phyloP scores from a whole-genome alignment of 2,113 vertebrate species.

The Probosciger aterrimus region DNA sequence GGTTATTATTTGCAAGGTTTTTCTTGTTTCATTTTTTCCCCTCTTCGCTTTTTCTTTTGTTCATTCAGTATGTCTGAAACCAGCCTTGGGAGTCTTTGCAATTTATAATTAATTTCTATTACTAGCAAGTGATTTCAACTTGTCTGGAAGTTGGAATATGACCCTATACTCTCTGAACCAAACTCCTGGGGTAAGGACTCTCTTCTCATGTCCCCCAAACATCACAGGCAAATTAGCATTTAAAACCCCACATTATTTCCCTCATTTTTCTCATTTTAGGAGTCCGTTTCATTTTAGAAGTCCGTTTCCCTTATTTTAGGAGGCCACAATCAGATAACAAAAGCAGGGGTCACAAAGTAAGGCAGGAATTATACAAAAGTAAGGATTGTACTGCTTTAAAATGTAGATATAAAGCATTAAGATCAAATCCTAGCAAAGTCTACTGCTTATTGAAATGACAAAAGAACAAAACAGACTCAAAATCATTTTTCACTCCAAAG shows the following conservation, averaged over 20 bases:
- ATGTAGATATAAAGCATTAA: not conserved
- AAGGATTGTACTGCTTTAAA: not conserved
- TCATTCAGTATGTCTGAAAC: constrained; percentile 1
- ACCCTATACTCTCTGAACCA: not conserved
- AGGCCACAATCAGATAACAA: not conserved
- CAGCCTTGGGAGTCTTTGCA: constrained; percentile 9
- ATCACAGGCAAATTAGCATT: not conserved
- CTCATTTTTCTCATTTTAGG: not conserved
- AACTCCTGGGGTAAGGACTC: not conserved
- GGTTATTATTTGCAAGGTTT: not conserved
- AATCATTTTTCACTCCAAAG: not conserved
- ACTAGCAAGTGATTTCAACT: constrained; percentile 38
- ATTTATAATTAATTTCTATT: constrained; percentile 62
- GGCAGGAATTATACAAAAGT: not conserved
- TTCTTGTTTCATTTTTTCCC: not conserved
- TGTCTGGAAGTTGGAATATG: constrained; percentile 7
- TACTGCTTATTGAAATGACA: not conserved
- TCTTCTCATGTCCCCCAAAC: not conserved
- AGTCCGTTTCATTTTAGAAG: not conserved
- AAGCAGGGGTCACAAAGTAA: not conserved
- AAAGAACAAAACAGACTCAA: not conserved
- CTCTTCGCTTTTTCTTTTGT: not conserved
- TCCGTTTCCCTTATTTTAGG: not conserved
- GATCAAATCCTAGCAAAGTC: not conserved
- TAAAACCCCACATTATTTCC: not conserved